Percentiles rank a stretch among this genome's conserved stretches.
These are phyloP conservation scores for Cataglyphis rosenhaueri DNA, from an alignment of 2,888 invertebrate species.

Conservation along the genomic window DNA sequence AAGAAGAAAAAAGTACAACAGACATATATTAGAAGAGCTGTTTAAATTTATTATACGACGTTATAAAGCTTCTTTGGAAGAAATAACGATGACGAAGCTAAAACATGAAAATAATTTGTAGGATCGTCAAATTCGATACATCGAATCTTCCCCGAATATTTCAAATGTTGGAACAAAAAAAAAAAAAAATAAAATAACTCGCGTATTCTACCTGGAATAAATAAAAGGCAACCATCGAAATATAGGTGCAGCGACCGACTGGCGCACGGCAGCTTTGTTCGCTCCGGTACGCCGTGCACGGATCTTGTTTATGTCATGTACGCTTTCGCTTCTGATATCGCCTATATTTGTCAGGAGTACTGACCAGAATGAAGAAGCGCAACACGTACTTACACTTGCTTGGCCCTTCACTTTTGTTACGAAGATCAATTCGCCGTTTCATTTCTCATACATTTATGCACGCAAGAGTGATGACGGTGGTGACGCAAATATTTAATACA, in stretches of 20 bases:
- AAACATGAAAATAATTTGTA: not conserved
- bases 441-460: constrained; percentile 28
- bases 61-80: not conserved
- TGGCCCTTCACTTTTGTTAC: constrained; percentile 16
- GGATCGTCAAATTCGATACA: not conserved
- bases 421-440: constrained; percentile 26
- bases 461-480: not conserved
- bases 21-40: not conserved
- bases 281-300: constrained; percentile 66
- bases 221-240: constrained; percentile 52
- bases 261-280: constrained; percentile 37
- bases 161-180: not conserved
- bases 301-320: constrained; percentile 75
- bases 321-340: constrained; percentile 73
- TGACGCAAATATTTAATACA: constrained; percentile 27
- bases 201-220: constrained; percentile 40
- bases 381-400: constrained; percentile 59
- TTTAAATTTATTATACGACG: not conserved
- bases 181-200: constrained; percentile 17
- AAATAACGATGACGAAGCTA: not conserved
- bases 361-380: constrained; percentile 66
- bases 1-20: not conserved
- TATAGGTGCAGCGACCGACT: not conserved
- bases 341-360: constrained; percentile 71
- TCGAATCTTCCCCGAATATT: not conserved